Percentiles rank a stretch among this genome's conserved stretches.
phyloP scores from a whole-genome alignment of 1,140 invertebrate genomes.

The Anastrepha obliqua region DNA sequence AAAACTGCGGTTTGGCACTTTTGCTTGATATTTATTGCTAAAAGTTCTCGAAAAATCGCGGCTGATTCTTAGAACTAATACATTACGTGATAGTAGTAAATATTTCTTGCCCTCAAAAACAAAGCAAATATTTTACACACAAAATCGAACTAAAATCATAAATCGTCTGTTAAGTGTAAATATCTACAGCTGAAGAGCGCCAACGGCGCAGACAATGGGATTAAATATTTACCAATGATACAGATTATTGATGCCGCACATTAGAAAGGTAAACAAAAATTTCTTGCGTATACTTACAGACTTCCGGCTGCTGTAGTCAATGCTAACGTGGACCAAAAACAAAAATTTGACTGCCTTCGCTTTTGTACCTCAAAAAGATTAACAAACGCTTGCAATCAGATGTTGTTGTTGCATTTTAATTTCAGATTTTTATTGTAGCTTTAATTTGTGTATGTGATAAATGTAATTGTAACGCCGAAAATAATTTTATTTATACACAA shows the following conservation, averaged over 20 bases:
- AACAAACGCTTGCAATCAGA: not conserved
- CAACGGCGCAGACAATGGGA: not conserved
- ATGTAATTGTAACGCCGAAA: not conserved
- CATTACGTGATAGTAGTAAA: too few species aligned
- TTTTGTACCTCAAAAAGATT: not conserved
- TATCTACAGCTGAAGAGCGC: not conserved
- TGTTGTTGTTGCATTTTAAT: not conserved
- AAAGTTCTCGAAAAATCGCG: too few species aligned
- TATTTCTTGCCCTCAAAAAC: not conserved
- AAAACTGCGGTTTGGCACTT: too few species aligned
- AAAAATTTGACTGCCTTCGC: not conserved
- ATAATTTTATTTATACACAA: slow-evolving; percentile 3
- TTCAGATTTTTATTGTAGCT: not conserved
- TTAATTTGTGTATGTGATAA: slow-evolving; percentile 14
- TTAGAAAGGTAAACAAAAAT: not conserved
- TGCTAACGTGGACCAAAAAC: not conserved
- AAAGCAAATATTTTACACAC: not conserved
- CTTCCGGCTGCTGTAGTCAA: not conserved
- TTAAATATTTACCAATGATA: not conserved
- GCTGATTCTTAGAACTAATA: too few species aligned
- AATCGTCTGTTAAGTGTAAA: slow-evolving; percentile 9
- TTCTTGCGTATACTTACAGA: not conserved
- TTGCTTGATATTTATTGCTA: too few species aligned
- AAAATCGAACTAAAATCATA: not conserved
- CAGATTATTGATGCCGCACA: not conserved